These are phyloP conservation scores for Philhelius pedissequus DNA, from an alignment of 2,888 invertebrate species.

Conservation along the genomic window DNA sequence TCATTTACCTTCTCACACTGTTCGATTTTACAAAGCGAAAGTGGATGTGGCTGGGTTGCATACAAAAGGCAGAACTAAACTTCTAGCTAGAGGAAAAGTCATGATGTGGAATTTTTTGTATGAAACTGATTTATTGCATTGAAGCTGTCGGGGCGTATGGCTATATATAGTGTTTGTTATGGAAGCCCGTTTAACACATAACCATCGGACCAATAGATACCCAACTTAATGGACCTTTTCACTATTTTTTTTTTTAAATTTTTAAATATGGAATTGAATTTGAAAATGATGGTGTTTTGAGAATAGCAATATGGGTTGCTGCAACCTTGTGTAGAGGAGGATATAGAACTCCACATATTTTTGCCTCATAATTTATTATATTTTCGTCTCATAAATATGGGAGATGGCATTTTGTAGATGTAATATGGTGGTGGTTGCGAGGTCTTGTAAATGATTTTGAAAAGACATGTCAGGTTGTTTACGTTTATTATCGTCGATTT, in stretches of 20 bases:
- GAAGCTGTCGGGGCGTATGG: neutral
- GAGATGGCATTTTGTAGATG: neutral
- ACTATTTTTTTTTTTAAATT: neutral
- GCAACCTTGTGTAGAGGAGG: neutral
- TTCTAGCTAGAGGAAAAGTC: neutral
- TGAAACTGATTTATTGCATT: constrained; percentile 8
- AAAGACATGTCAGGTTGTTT: neutral
- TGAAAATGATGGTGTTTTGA: neutral
- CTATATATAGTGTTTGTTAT: neutral
- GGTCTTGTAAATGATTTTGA: neutral
- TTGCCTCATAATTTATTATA: neutral
- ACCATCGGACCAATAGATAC: neutral
- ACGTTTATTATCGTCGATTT: neutral
- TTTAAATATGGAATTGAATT: neutral
- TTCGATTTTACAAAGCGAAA: neutral
- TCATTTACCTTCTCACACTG: neutral
- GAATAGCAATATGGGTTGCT: neutral
- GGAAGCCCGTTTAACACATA: neutral
- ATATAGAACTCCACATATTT: neutral
- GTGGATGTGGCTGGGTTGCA: neutral
- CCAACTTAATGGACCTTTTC: neutral
- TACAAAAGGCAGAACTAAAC: neutral
- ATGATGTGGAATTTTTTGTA: neutral
- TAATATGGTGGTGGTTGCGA: neutral
- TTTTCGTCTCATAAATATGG: neutral